A percentile compares a stretch with the other conserved stretches of the same genome.
phyloP scores from a whole-genome alignment of 37 sponge, comb jelly and placozoan genomes.

The Bolinopsis microptera region DNA sequence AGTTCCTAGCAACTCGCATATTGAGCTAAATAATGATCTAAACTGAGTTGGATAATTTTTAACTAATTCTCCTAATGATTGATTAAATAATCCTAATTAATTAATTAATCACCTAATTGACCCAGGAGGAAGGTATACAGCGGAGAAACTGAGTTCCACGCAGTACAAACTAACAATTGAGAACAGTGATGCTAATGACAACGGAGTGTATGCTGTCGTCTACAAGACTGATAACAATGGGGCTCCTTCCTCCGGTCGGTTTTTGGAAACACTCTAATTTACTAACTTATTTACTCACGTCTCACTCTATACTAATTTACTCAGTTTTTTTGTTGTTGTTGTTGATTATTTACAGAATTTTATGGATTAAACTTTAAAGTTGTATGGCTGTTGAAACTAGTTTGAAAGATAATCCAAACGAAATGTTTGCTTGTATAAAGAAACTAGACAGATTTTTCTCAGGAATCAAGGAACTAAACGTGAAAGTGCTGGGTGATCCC shows the following conservation, averaged over 20 bases:
- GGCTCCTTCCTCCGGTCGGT: neutral
- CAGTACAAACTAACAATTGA: neutral
- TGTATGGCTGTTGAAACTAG: too few species aligned
- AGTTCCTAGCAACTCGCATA: too few species aligned
- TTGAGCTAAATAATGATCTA: too few species aligned
- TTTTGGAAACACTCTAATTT: neutral
- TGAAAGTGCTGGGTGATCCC: constrained; percentile 20
- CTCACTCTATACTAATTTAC: too few species aligned
- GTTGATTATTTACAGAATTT: too few species aligned
- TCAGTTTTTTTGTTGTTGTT: neutral
- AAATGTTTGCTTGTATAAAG: too few species aligned
- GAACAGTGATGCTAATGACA: neutral
- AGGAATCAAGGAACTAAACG: neutral
- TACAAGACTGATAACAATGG: neutral
- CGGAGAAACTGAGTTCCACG: neutral
- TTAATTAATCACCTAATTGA: neutral
- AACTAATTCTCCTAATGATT: too few species aligned
- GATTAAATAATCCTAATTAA: too few species aligned
- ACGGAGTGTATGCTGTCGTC: constrained; percentile 46
- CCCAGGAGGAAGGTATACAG: constrained; percentile 39
- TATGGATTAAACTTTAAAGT: too few species aligned
- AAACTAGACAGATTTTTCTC: too few species aligned
- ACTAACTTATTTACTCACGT: neutral
- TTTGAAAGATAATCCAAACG: too few species aligned
- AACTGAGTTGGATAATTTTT: too few species aligned